Evolutionary conservation across 1,140 invertebrate genomes (phyloP).

Genomic region (Ostrea edulis): DNA sequence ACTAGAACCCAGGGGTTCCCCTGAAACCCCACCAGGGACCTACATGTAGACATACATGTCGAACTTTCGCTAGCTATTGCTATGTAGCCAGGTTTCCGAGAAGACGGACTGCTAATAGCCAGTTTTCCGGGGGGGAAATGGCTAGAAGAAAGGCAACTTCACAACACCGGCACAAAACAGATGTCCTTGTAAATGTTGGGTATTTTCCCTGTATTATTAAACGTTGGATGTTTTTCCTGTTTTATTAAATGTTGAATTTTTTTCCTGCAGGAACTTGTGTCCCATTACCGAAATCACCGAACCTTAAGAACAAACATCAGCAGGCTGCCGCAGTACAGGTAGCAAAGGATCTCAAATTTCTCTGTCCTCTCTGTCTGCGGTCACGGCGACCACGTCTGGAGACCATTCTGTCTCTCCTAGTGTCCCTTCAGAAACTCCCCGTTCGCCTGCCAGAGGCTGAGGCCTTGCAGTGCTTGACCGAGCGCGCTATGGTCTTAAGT

Average conservation of each 20-base stretch:
- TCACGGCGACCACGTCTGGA: conserved; percentile 91
- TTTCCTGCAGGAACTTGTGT: conserved; percentile 82
- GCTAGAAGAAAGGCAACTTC: no score
- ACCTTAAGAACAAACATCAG: conserved; percentile 75
- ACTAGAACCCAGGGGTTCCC: no score
- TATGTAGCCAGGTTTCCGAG: no score
- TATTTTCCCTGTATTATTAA: no score
- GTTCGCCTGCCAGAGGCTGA: conserved; percentile 91
- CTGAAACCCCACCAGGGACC: no score
- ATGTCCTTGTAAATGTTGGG: no score
- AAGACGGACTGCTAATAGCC: no score
- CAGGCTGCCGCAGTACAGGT: conserved; percentile 76
- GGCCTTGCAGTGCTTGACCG: conserved; percentile 92
- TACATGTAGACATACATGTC: no score
- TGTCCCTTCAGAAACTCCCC: conserved; percentile 92
- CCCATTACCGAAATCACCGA: conserved; percentile 81
- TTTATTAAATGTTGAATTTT: background rate
- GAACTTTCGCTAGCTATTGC: no score
- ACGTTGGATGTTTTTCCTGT: no score
- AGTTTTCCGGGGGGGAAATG: no score
- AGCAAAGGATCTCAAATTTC: conserved; percentile 83
- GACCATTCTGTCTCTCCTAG: conserved; percentile 90
- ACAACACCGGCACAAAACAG: no score
- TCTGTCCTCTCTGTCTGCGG: conserved; percentile 92
- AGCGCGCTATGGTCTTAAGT: conserved; percentile 88